Evolutionary conservation across 92 coral and sea anemone species (phyloP).

Genomic region (Bergia sp.): DNA sequence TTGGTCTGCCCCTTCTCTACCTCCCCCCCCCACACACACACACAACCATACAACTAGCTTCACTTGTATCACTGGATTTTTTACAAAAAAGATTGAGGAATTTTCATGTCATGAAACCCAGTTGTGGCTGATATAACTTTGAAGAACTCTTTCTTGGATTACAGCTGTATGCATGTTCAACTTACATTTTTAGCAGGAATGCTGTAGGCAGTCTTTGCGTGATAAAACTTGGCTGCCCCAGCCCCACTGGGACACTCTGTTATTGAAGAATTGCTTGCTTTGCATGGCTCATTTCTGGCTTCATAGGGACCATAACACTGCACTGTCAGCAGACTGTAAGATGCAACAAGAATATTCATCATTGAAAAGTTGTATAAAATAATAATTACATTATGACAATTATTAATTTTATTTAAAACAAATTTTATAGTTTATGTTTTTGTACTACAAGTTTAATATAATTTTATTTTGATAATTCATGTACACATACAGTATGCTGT

Average conservation of each 20-base stretch:
- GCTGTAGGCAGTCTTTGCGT: slow-evolving; percentile 59
- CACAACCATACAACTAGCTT: no score
- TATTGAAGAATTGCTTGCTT: slow-evolving; percentile 38
- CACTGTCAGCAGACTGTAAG: slow-evolving; percentile 65
- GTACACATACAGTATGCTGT: no score
- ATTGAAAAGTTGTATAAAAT: not conserved
- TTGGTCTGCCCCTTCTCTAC: no score
- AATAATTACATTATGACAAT: not conserved
- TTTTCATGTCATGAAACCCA: not conserved
- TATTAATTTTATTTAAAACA: no score
- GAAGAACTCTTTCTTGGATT: not conserved
- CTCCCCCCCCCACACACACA: no score
- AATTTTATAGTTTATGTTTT: not conserved
- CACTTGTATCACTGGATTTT: no score
- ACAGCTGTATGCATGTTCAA: not conserved
- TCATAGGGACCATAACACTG: slow-evolving; percentile 71
- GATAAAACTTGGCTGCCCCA: slow-evolving; percentile 59
- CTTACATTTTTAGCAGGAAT: slow-evolving; percentile 60
- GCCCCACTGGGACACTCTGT: slow-evolving; percentile 58
- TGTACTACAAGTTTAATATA: not conserved
- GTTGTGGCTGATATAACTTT: not conserved
- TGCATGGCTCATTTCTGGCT: slow-evolving; percentile 62
- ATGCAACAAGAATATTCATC: not conserved
- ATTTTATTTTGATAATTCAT: no score
- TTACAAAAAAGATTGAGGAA: not conserved